Percentiles rank a stretch among this genome's conserved stretches.
Conservation (phyloP, 1,140 invertebrate species). For the Hyles vespertilio region DNA sequence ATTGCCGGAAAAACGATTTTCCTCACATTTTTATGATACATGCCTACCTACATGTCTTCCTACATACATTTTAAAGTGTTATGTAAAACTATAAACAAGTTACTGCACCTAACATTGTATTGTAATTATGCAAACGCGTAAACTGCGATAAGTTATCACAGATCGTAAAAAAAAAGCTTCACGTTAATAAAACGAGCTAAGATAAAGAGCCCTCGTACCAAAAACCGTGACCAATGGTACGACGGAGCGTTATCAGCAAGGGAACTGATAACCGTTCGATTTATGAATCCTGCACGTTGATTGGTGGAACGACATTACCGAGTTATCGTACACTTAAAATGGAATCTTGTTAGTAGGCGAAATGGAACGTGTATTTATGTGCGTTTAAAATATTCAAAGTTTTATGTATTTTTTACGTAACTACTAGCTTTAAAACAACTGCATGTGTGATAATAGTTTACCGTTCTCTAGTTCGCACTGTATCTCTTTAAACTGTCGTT, state of each 20-base stretch:
- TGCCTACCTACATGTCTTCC: no score
- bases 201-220: constrained; percentile 56
- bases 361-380: constrained; percentile 45
- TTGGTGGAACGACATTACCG: constrained; percentile 42
- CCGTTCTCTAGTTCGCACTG: no score
- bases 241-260: constrained; percentile 45
- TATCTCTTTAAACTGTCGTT: no score
- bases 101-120: not conserved
- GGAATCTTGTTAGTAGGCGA: constrained; percentile 44
- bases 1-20: no score
- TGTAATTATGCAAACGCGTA: constrained; percentile 1
- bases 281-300: constrained; percentile 46
- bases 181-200: constrained; percentile 36
- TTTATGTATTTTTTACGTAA: not conserved
- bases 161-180: constrained; percentile 20
- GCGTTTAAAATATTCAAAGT: not conserved
- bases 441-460: no score
- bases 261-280: constrained; percentile 58
- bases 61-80: no score
- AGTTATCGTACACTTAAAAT: constrained; percentile 49
- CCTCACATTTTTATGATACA: no score
- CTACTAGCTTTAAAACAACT: not conserved
- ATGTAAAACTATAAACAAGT: not conserved
- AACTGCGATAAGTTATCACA: constrained; percentile 37
- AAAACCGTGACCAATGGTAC: constrained; percentile 59